Conservation (phyloP, 2,113 vertebrate species). For the Salminus brasiliensis region DNA sequence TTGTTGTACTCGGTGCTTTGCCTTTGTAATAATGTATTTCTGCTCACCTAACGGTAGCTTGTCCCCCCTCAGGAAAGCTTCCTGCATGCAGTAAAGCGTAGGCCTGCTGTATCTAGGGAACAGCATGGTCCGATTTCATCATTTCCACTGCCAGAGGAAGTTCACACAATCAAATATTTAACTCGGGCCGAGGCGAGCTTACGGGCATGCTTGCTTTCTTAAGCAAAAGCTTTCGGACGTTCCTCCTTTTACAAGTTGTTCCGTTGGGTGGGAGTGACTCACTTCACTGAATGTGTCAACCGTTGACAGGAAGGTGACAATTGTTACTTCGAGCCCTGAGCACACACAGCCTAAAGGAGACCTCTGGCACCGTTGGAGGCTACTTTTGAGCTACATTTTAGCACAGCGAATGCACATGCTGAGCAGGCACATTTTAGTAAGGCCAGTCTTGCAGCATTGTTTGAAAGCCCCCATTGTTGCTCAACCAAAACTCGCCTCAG, state of each 20-base stretch:
- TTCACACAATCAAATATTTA: conserved; percentile 28
- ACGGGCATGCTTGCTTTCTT: not conserved
- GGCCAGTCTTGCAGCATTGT: not conserved
- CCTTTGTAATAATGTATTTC: not conserved
- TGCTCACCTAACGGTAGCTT: not conserved
- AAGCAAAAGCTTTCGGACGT: not conserved
- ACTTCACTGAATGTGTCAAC: not conserved
- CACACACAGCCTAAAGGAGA: not conserved
- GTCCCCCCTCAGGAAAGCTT: not conserved
- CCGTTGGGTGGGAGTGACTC: not conserved
- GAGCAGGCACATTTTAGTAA: no score
- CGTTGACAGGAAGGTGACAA: not conserved
- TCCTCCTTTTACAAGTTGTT: not conserved
- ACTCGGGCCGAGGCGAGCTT: not conserved
- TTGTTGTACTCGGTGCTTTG: not conserved
- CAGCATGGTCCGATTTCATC: not conserved
- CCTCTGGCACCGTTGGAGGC: not conserved
- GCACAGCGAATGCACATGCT: not conserved
- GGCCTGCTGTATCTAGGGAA: not conserved
- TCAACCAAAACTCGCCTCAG: not conserved
- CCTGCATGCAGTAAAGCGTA: not conserved
- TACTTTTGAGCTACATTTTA: not conserved
- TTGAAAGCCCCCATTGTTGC: not conserved
- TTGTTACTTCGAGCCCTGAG: not conserved
- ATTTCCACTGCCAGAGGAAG: conserved; percentile 11